Evolutionary conservation across 2,888 invertebrate genomes (phyloP).

Genomic region (Coecobrya sp.): DNA sequence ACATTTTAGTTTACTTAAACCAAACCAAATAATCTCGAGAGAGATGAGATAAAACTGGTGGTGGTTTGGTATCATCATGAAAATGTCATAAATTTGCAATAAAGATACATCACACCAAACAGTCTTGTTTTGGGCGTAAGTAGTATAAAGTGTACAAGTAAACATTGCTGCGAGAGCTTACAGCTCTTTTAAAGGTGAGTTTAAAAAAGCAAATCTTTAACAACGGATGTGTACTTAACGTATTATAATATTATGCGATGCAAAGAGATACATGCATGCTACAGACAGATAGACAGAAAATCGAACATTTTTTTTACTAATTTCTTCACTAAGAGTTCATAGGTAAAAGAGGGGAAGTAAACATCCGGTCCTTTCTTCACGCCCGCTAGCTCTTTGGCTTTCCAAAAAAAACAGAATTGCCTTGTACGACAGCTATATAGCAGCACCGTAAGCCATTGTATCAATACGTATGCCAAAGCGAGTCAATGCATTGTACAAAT

Average conservation of each 20-base stretch:
- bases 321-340: slow-evolving; percentile 68
- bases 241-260: slow-evolving; percentile 35
- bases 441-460: no score
- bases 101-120: slow-evolving; percentile 44
- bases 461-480: no score
- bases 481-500: no score
- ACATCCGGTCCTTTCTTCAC: slow-evolving; percentile 86
- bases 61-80: slow-evolving; percentile 39
- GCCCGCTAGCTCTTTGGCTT: slow-evolving; percentile 83
- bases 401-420: neutral
- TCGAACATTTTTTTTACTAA: slow-evolving; percentile 56
- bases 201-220: slow-evolving; percentile 59
- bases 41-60: slow-evolving; percentile 60
- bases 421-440: no score
- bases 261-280: slow-evolving; percentile 52
- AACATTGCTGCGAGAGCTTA: neutral
- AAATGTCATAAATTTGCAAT: slow-evolving; percentile 74
- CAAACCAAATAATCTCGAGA: slow-evolving; percentile 53
- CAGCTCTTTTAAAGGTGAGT: neutral
- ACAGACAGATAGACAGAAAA: slow-evolving; percentile 49
- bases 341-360: slow-evolving; percentile 85
- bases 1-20: slow-evolving; percentile 61
- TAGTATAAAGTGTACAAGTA: slow-evolving; percentile 41
- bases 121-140: slow-evolving; percentile 54
- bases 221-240: slow-evolving; percentile 79